Base-by-base conservation (phyloP, 2,797 vertebrate species). In the Brachyalestes nurse region DNA sequence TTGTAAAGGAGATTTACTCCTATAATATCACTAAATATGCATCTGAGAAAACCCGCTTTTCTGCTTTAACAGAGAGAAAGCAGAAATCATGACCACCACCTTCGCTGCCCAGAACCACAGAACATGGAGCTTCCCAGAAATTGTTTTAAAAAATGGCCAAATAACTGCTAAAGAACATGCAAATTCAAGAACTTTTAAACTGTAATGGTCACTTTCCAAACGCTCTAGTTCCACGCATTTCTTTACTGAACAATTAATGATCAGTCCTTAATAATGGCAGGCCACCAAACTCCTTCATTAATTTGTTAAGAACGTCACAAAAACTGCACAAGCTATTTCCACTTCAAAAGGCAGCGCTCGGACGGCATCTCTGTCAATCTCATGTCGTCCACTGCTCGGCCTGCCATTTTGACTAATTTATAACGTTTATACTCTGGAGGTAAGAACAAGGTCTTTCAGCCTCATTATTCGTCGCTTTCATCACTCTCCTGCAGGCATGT, bases 391-490 rank as follows among this genome's bases (percentile, higher is more conserved):
- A 77, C 70, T 69, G 71, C 88, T 87, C 84, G 55, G 74, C 72
- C 74, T 82, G 69, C 77, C 81, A 62, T 86, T 88, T 83, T 87
- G 72, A 80, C 78, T 85, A 83, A 86, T 86, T 89, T 85, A 85
- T 87, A 82, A 82, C 72, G 84, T 87, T 88, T 88, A 88, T 87
- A 83, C 92, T 93, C 91, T 89, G 87, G 92, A 92, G 92, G 91
- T 90, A 89, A 88, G 90, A 91, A 88, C 88, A 73, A 91, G 91
- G 88, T 91, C 91, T 92, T 92, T 92, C 64, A 85, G 87, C 65
- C 90, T 93, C 91, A 93, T 93, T 94, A 93, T 86, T 65, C 77
- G 0, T 2, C 0, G 72, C 94, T 94, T 94, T 94, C 92, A 95
- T 94, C 91, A 91, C 80, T n/a, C 81, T 55, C 47, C 79, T 69